Evolutionary conservation across 2,113 vertebrate genomes (phyloP).

Genomic region (Ramphastos sulfuratus): DNA sequence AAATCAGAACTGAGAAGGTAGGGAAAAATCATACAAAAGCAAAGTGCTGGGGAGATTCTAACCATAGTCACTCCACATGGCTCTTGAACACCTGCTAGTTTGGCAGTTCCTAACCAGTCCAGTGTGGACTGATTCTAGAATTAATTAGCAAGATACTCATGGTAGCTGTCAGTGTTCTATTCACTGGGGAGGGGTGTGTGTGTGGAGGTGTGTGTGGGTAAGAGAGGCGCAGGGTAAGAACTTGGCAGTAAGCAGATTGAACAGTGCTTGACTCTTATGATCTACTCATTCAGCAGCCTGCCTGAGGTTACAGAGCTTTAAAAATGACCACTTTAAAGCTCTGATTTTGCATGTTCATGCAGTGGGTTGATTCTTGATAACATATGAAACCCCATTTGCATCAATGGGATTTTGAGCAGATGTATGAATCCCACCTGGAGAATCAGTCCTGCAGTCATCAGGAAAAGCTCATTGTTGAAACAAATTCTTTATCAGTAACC

Average conservation of each 20-base stretch:
- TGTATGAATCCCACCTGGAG: neutral
- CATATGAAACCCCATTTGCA: neutral
- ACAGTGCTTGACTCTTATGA: neutral
- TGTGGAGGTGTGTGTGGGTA: neutral
- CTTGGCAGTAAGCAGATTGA: slow-evolving; percentile 2
- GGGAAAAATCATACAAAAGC: neutral
- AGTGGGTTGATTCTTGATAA: neutral
- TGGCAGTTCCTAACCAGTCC: neutral
- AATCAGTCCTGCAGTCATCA: neutral
- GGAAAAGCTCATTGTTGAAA: slow-evolving; percentile 1
- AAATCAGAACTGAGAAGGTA: neutral
- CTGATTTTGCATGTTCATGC: neutral
- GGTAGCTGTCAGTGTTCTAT: neutral
- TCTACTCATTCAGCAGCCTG: neutral
- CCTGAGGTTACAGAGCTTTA: neutral
- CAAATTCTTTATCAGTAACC: neutral
- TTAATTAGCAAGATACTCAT: neutral
- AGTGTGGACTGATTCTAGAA: neutral
- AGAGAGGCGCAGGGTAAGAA: neutral
- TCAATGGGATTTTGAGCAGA: neutral
- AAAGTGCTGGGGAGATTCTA: neutral
- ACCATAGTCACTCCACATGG: neutral
- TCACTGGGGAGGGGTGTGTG: neutral
- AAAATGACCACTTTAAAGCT: neutral
- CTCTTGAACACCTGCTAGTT: neutral